A percentile compares a stretch with the other conserved stretches of the same genome.
Conservation (phyloP, 2,888 invertebrate genomes). For the Arctia plantaginis region DNA sequence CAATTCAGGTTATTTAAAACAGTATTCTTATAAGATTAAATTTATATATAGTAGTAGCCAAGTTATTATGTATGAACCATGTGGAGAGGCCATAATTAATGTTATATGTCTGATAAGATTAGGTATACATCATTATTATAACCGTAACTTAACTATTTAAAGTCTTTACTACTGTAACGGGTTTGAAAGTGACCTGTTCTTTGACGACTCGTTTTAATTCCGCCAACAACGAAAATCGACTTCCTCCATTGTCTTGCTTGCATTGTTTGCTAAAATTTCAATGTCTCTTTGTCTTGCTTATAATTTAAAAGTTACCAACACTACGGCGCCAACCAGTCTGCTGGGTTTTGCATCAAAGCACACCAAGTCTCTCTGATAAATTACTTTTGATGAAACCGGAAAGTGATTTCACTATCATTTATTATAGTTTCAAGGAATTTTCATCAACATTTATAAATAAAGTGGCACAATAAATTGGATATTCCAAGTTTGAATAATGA, state of each 20-base stretch:
- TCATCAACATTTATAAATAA: constrained; percentile 15
- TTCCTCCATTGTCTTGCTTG: constrained; percentile 10
- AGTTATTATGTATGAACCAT: too few species aligned
- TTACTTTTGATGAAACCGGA: constrained; percentile 33
- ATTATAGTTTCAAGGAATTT: constrained; percentile 26
- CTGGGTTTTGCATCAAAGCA: constrained; percentile 31
- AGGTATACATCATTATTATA: background rate
- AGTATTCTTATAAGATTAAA: too few species aligned
- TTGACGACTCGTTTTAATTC: background rate
- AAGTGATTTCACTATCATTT: constrained; percentile 53
- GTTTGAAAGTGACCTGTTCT: constrained; percentile 1
- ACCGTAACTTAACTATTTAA: background rate
- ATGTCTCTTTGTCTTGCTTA: constrained; percentile 22
- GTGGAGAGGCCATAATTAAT: background rate
- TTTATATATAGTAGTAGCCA: too few species aligned
- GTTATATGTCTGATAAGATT: background rate
- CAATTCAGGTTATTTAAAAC: too few species aligned
- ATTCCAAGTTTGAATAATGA: constrained; percentile 39
- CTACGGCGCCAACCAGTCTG: constrained; percentile 33
- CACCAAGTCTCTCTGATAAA: constrained; percentile 41
- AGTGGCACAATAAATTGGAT: constrained; percentile 26
- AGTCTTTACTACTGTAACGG: background rate
- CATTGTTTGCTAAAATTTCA: constrained; percentile 24
- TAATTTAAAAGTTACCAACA: constrained; percentile 31
- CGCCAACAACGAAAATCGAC: background rate